Conservation (phyloP, 2,888 invertebrate genomes). For the Selenia dentaria region DNA sequence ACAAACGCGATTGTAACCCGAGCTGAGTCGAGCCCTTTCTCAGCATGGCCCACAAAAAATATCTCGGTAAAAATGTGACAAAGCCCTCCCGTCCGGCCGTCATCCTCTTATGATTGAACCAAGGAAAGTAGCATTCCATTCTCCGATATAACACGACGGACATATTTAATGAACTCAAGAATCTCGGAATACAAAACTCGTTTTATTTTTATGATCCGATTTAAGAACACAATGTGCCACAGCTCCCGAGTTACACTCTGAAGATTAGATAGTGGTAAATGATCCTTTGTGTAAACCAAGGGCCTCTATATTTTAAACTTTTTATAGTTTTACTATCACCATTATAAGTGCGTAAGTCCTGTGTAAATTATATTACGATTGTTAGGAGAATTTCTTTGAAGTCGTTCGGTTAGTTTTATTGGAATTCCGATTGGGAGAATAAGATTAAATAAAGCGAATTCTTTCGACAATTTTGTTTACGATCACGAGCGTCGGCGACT, state of each 20-base stretch:
- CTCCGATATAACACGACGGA: slow-evolving; percentile 46
- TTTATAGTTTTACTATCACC: slow-evolving; percentile 27
- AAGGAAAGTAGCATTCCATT: slow-evolving; percentile 63
- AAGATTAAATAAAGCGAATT: slow-evolving; percentile 19
- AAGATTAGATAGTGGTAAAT: slow-evolving; percentile 65
- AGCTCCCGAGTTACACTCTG: slow-evolving; percentile 61
- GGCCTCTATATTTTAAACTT: slow-evolving; percentile 30
- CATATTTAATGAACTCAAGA: slow-evolving; percentile 42
- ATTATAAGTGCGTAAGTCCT: slow-evolving; percentile 28
- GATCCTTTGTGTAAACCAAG: slow-evolving; percentile 55
- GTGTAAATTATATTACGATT: slow-evolving; percentile 27
- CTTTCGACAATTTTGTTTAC: slow-evolving; percentile 21
- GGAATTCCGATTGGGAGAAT: slow-evolving; percentile 16
- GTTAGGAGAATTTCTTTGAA: slow-evolving; percentile 20
- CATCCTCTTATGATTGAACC: slow-evolving; percentile 66
- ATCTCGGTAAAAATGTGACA: slow-evolving; percentile 54
- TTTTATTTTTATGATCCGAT: slow-evolving; percentile 63
- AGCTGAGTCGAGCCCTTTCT: slow-evolving; percentile 32
- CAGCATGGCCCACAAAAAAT: slow-evolving; percentile 39
- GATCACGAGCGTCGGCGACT: slow-evolving; percentile 5
- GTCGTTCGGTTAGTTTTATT: slow-evolving; percentile 23
- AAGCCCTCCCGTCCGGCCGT: slow-evolving; percentile 49
- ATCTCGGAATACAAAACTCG: slow-evolving; percentile 45
- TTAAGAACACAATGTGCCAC: slow-evolving; percentile 58
- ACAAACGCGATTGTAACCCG: slow-evolving; percentile 45